Conservation (phyloP, 2,113 vertebrate species). For the Neoarius graeffei region DNA sequence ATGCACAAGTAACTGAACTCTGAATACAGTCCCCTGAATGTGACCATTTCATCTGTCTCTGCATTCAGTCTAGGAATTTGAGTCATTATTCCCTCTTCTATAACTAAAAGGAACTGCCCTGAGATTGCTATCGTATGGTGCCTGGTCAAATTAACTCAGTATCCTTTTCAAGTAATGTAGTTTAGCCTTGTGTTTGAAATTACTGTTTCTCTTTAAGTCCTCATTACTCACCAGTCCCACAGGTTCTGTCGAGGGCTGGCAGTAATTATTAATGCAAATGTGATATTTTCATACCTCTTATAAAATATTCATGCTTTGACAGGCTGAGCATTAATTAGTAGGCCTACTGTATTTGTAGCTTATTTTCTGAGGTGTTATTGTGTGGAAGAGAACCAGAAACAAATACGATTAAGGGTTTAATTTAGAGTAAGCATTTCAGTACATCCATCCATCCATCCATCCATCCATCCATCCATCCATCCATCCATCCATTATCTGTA, state of each 20-base stretch:
- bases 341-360: constrained; percentile 30
- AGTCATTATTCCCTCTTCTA: neutral
- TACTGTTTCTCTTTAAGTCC: constrained; percentile 1
- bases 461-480: neutral
- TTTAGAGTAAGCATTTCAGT: neutral
- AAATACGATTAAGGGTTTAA: neutral
- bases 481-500: too few relatives aligned
- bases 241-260: constrained; percentile 32
- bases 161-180: constrained; percentile 2
- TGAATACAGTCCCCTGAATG: neutral
- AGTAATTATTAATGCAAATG: constrained; percentile 69
- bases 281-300: constrained; percentile 66
- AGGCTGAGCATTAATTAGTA: constrained; percentile 59
- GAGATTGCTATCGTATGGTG: neutral
- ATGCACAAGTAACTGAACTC: neutral
- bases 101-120: constrained; percentile 9
- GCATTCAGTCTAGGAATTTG: constrained; percentile 26
- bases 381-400: constrained; percentile 4
- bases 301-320: constrained; percentile 63
- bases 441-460: neutral
- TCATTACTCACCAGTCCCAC: constrained; percentile 28
- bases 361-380: constrained; percentile 27
- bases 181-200: neutral
- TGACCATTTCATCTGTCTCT: constrained; percentile 32
- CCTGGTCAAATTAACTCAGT: constrained; percentile 15